Evolutionary conservation across 37 sponge, comb jelly and placozoan species (phyloP), one percentile per base, ranked within the genome.

Genomic region (Oscarella lobularis): DNA sequence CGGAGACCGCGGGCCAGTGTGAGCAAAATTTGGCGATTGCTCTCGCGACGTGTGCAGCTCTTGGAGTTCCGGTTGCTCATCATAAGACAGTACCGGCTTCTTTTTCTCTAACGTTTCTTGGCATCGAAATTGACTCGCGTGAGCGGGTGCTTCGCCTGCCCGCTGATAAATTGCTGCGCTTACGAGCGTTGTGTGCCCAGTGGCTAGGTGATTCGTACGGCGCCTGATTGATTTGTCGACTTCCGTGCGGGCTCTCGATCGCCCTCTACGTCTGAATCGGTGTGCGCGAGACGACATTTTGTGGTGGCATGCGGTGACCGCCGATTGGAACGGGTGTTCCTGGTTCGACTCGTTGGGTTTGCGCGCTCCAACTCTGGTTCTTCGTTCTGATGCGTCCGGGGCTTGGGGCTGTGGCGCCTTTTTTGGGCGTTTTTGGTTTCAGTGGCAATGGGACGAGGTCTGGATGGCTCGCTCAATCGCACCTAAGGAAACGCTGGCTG

Each of bases 361-460:
- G n/a, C 35, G 2, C 30, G 31, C 31, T 36, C 81, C 67, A 38
- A 31, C 36, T 33, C 39, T 37, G 20, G 74, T 3, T 39, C 3
- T 29, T 39, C 38, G 34, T 4, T 74, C 75, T 6, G 75, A 74
- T 20, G 75, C 75, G 4, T 74, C 75, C 14, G 75, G 75, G 6
- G 9, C 40, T 3, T 74, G 20, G 30, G 75, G 75, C 6, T 74
- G 75, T 20, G 75, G 75, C 20, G 75, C 75, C 3, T 36, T 74
- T 74, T 65, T 67, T 37, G 39, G 39, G 30, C 31, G 27, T 27
- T 20, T 39, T 9, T 83, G 84, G 84, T 78, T 83, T 31, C 84
- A 83, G 68, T 74, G 65, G 20, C 35, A 48, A 34, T 83, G 84
- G 84, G 41, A 41, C 2, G 76, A 0, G 20, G 29, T 27, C n/a